Percentiles rank a stretch among this genome's conserved stretches.
Conservation (phyloP, 2,113 vertebrate genomes). For the Egretta garzetta region DNA sequence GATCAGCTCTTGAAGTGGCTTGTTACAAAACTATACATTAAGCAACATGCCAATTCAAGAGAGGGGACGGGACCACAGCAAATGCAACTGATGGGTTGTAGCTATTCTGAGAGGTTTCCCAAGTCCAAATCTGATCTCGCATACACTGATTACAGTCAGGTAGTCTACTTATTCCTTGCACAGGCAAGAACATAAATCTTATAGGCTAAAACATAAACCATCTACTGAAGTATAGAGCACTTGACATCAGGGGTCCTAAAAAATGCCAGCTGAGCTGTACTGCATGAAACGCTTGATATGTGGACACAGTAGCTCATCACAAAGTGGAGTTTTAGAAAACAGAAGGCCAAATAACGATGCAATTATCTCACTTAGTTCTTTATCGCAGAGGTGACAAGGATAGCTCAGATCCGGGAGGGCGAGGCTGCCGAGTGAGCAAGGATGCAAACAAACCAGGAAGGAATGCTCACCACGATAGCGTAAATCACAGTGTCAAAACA, state of each 20-base stretch:
- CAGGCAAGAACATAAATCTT: neutral
- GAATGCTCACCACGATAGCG: neutral
- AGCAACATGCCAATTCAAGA: neutral
- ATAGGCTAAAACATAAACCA: neutral
- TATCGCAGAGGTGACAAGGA: neutral
- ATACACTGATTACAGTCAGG: neutral
- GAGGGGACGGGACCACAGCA: neutral
- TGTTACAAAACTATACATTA: neutral
- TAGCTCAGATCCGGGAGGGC: neutral
- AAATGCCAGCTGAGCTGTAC: neutral
- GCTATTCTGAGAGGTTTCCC: neutral
- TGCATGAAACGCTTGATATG: neutral
- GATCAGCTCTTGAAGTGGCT: neutral
- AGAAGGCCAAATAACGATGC: neutral
- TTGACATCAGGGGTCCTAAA: neutral
- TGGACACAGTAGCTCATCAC: neutral
- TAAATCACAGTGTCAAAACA: neutral
- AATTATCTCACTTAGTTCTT: neutral
- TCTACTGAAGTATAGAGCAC: neutral
- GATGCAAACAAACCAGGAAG: neutral
- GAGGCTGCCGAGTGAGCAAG: neutral
- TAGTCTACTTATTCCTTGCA: neutral
- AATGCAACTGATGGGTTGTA: fast-evolving
- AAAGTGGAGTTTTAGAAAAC: neutral
- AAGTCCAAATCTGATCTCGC: neutral